A percentile compares a stretch with the other conserved stretches of the same genome.
These are phyloP conservation scores for Thunnus thynnus DNA, from an alignment of 2,113 vertebrate genomes.

Conservation along the genomic window DNA sequence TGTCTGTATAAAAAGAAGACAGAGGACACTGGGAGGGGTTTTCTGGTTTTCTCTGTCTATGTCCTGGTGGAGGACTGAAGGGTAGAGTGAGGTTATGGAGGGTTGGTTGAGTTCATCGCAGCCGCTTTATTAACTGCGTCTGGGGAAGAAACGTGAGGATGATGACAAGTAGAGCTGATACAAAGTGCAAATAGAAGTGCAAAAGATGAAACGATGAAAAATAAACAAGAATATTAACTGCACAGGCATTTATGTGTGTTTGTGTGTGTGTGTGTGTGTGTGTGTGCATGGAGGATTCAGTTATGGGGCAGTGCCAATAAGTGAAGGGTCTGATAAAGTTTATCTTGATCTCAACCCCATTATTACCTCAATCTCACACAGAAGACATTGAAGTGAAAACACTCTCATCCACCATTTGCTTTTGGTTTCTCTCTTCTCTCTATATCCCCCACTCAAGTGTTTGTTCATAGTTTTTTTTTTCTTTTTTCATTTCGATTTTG, in stretches of 20 bases:
- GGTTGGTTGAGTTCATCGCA: conserved; percentile 33
- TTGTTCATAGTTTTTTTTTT: neutral
- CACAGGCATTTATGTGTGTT: neutral
- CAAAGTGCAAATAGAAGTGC: conserved; percentile 17
- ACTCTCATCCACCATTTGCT: conserved; percentile 6
- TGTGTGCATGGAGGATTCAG: conserved; percentile 25
- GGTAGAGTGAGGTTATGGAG: conserved; percentile 43
- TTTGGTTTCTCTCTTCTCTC: neutral
- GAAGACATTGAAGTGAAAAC: conserved; percentile 19
- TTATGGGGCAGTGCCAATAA: conserved; percentile 48
- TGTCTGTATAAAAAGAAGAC: conserved; percentile 29
- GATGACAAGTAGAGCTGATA: conserved; percentile 26
- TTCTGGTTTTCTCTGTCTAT: conserved; percentile 31
- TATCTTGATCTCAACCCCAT: conserved; percentile 66
- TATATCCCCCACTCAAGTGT: conserved; percentile 3
- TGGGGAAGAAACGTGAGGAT: neutral
- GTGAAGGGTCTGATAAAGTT: conserved; percentile 64
- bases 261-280: neutral
- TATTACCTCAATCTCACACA: conserved; percentile 60
- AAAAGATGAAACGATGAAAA: conserved; percentile 30
- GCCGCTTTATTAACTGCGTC: conserved; percentile 47
- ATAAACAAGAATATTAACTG: neutral
- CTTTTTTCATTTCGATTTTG: neutral
- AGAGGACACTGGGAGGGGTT: conserved; percentile 34
- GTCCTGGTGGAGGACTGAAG: conserved; percentile 30